Base-by-base conservation (phyloP, 2,797 vertebrate genomes). In the Borostomias antarcticus region DNA sequence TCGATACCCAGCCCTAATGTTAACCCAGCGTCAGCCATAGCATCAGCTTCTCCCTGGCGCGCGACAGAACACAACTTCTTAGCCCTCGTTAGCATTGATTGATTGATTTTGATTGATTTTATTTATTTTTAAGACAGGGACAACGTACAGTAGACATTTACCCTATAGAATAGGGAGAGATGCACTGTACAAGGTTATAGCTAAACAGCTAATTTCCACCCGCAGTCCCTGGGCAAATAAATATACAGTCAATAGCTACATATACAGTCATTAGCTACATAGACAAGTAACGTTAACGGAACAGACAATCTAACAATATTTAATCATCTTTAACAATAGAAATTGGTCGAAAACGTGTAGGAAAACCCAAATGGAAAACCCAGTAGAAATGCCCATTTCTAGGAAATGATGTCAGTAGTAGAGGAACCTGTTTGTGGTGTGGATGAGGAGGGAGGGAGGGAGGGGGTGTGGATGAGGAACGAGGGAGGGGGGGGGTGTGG, bases 51-150 rank as follows among this genome's bases (percentile, higher is more conserved):
- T 35, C 23, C 23, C 19, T 17, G 23, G 35, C 25, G 35, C 25
- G 69, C 70, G 30, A 37, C 8, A 37, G 75, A 66, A 67, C 76
- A 82, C 79, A 84, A 67, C 78, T 85, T 85, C 86, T 88, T 80
- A 86, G 61, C 30, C 10, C 61, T 37, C 35, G 35, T 11, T 37
- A 37, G 35, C 35, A 37, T 37, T 37, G 17, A 52, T 28, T 4
- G 28, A 25, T 28, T 26, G n/a, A n/a, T n/a, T n/a, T n/a, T n/a
- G n/a, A n/a, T n/a, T n/a, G n/a, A n/a, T n/a, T n/a, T n/a, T n/a
- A n/a, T n/a, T n/a, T n/a, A n/a, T n/a, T n/a, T n/a, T n/a, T n/a
- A n/a, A n/a, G n/a, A n/a, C n/a, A n/a, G n/a, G n/a, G n/a, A n/a
- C n/a, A n/a, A n/a, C n/a, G n/a, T n/a, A n/a, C n/a, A n/a, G n/a